Conservation (phyloP, 2,888 invertebrate species). For the Acanthosepion lycidas region DNA sequence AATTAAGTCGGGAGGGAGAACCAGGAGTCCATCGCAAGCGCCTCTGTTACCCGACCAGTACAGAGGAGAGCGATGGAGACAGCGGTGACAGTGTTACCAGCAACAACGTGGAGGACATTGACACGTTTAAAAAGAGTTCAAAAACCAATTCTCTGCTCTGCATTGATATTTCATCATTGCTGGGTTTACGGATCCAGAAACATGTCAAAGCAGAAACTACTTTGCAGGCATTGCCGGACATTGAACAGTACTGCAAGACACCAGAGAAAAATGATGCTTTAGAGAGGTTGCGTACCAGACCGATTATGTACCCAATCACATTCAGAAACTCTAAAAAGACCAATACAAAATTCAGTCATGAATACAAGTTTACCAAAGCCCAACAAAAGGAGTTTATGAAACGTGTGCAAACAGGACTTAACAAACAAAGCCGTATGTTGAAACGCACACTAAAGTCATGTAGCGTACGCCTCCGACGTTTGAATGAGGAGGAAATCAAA, state of each 20-base stretch:
- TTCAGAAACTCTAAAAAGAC: conserved; percentile 60
- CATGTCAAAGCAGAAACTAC: conserved; percentile 63
- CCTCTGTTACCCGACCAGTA: conserved; percentile 49
- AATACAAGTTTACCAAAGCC: conserved; percentile 62
- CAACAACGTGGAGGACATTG: conserved; percentile 55
- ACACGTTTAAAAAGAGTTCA: conserved; percentile 49
- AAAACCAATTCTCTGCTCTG: conserved; percentile 60
- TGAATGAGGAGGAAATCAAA: conserved; percentile 57
- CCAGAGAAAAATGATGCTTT: conserved; percentile 64
- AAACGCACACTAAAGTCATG: conserved; percentile 57
- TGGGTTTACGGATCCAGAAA: conserved; percentile 66
- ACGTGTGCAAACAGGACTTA: conserved; percentile 62
- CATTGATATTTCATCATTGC: conserved; percentile 65
- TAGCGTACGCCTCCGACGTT: conserved; percentile 56
- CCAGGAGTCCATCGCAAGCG: conserved; percentile 50
- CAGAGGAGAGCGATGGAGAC: conserved; percentile 54
- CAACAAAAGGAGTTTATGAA: conserved; percentile 62
- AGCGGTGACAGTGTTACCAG: conserved; percentile 53
- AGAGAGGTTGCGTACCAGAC: conserved; percentile 63
- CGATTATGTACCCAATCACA: conserved; percentile 59
- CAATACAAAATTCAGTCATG: conserved; percentile 57
- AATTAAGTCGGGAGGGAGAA: conserved; percentile 64
- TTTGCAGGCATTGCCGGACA: conserved; percentile 59
- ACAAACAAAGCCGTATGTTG: conserved; percentile 58
- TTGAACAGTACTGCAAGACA: conserved; percentile 64